Evolutionary conservation across 2,113 vertebrate genomes (phyloP), one percentile per base, ranked within the genome.

Genomic region (Myiozetetes cayanensis): DNA sequence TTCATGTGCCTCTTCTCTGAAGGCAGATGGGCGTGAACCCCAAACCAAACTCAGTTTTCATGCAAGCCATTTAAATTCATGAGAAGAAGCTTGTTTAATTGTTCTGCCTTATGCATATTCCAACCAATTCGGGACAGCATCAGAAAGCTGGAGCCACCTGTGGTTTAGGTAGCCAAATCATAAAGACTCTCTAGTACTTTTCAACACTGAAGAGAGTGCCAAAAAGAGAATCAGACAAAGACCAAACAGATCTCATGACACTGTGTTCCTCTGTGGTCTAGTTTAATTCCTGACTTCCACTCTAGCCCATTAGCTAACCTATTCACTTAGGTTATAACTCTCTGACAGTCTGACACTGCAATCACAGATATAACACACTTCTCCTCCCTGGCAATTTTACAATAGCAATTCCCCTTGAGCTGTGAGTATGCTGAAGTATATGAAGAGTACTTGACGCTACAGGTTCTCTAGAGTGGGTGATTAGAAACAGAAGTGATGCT

Each of bases 51-150:
- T 78, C 67, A 81, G 35, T 93, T 94, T 94, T 86, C 68, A 82
- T 90, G 65, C 52, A 65, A 84, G 55, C 14, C 12, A 16, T 96
- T 96, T 76, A 88, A 79, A 95, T 90, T 73, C 49, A 70, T 0
- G 6, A 84, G 75, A 86, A 93, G 65, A 30, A 75, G 59, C 82
- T 96, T 94, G 75, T 75, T 95, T 96, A 93, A 89, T 96, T 92
- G 82, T 62, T 96, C 59, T 84, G 23, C 27, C 47, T 95, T 82
- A 91, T 96, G 67, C 72, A 96, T 94, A 97, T 90, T 91, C 82
- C 52, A 85, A 67, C 14, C 21, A 47, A 8, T 66, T 93, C 55
- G 67, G 72, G 30, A 76, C 16, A 86, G 39, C 67, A 80, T 71
- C 65, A 95, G 80, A 95, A 90, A 77, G 52, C 68, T 86, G 82